Conservation (phyloP, 2,113 vertebrate species). For the Leptocoma aspasia region DNA sequence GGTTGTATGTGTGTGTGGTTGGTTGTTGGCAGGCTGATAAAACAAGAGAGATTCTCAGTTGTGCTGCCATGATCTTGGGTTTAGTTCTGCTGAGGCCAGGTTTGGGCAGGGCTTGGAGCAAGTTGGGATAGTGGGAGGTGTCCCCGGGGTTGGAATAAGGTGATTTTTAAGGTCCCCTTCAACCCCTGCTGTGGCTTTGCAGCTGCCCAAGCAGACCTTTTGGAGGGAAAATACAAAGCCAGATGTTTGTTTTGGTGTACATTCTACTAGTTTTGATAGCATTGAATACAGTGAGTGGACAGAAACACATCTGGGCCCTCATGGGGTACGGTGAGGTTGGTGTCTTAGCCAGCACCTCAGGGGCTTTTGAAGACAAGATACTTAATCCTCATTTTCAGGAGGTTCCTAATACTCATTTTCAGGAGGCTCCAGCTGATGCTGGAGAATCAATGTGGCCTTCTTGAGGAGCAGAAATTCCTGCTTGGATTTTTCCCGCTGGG, state of each 20-base stretch:
- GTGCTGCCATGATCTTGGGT: background rate
- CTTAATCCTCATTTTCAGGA: background rate
- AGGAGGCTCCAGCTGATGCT: background rate
- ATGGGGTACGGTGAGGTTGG: fast-evolving
- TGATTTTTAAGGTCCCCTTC: background rate
- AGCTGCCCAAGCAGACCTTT: background rate
- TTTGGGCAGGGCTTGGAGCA: background rate
- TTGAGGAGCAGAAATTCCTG: background rate
- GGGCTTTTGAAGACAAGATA: background rate
- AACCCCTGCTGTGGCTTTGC: background rate
- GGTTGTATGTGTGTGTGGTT: background rate
- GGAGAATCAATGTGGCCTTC: background rate
- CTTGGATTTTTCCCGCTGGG: background rate
- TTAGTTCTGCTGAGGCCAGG: background rate
- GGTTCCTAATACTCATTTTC: background rate
- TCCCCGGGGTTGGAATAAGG: fast-evolving
- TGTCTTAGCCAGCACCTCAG: background rate
- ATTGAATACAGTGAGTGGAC: fast-evolving
- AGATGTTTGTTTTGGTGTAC: background rate
- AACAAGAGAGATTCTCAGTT: background rate
- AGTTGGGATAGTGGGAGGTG: background rate
- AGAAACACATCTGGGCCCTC: fast-evolving
- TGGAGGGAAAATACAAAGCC: background rate
- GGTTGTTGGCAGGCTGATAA: background rate
- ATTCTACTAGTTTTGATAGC: background rate